These are phyloP conservation scores for Syngnathus floridae DNA, from an alignment of 2,113 vertebrate species.

Conservation along the genomic window DNA sequence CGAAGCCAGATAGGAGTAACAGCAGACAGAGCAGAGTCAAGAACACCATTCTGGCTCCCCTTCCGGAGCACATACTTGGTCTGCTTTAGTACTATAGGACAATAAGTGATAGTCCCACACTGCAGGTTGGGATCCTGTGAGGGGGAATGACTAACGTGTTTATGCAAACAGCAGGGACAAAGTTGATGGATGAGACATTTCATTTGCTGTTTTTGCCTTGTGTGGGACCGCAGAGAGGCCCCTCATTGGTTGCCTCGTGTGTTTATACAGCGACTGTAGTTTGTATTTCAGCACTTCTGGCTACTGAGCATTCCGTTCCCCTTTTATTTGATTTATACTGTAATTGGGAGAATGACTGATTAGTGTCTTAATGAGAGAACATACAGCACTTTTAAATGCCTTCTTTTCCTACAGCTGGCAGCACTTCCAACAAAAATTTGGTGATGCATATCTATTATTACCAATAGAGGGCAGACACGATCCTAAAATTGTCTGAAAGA, in stretches of 20 bases:
- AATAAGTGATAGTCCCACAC: constrained; percentile 25
- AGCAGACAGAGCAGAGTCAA: constrained; percentile 49
- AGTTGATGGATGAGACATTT: constrained; percentile 42
- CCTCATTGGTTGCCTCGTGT: constrained; percentile 23
- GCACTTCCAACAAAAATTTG: constrained; percentile 1
- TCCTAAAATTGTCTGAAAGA: constrained; percentile 10
- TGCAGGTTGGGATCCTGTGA: constrained; percentile 17
- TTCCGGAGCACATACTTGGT: constrained; percentile 35
- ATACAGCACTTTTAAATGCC: constrained; percentile 13
- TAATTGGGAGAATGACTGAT: not conserved
- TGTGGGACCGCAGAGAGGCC: constrained; percentile 12
- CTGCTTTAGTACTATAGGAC: constrained; percentile 22
- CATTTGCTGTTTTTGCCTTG: constrained; percentile 20
- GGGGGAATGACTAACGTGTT: constrained; percentile 28
- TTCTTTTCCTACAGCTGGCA: constrained; percentile 10
- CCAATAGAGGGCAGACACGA: constrained; percentile 53
- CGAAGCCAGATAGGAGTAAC: constrained; percentile 39
- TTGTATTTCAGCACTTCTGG: constrained; percentile 4
- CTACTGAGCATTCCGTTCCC: not conserved
- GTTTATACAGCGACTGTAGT: constrained; percentile 15
- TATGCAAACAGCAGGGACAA: constrained; percentile 55
- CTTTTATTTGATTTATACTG: not conserved
- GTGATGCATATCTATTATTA: not conserved
- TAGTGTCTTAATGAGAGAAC: constrained; percentile 14
- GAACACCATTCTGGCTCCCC: constrained; percentile 51